phyloP scores from a whole-genome alignment of 1,140 invertebrate species.

The Drosophila nikananu region DNA sequence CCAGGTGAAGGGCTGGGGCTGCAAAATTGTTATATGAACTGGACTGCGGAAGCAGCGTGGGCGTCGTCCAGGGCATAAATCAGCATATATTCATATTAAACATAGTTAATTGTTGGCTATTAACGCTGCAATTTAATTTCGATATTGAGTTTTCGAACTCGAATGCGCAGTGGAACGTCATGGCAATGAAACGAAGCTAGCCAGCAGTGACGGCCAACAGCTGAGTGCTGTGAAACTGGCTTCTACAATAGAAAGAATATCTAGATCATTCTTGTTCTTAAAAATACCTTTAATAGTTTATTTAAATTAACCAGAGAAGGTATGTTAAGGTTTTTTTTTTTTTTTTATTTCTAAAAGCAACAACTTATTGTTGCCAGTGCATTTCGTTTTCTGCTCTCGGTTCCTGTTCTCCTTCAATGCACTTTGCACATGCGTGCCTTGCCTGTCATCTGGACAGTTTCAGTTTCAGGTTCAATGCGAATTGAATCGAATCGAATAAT shows the following conservation, averaged over 20 bases:
- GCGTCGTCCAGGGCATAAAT: conserved; percentile 49
- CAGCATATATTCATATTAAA: conserved; percentile 41
- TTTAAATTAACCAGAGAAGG: no score
- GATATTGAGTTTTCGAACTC: neutral
- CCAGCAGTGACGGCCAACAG: conserved; percentile 14
- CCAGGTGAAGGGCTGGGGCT: conserved; percentile 47
- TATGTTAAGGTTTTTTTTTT: no score
- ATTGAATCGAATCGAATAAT: conserved; percentile 40
- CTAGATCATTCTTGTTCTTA: neutral
- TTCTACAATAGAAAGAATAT: neutral
- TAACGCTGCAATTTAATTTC: conserved; percentile 4
- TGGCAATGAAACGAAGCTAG: conserved; percentile 19
- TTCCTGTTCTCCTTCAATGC: conserved; percentile 77
- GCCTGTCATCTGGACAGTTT: conserved; percentile 37
- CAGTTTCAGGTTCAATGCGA: conserved; percentile 68
- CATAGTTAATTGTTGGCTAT: conserved; percentile 28
- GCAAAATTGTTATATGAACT: neutral
- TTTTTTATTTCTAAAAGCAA: neutral
- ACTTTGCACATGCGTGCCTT: conserved; percentile 46
- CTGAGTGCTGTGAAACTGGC: neutral
- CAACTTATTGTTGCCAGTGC: conserved; percentile 7
- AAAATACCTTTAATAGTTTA: neutral
- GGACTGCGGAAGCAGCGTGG: conserved; percentile 64
- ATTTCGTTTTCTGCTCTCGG: conserved; percentile 47
- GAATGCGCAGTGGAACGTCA: conserved; percentile 24